phyloP scores from a whole-genome alignment of 2,888 invertebrate genomes.

The Andrena dorsata region DNA sequence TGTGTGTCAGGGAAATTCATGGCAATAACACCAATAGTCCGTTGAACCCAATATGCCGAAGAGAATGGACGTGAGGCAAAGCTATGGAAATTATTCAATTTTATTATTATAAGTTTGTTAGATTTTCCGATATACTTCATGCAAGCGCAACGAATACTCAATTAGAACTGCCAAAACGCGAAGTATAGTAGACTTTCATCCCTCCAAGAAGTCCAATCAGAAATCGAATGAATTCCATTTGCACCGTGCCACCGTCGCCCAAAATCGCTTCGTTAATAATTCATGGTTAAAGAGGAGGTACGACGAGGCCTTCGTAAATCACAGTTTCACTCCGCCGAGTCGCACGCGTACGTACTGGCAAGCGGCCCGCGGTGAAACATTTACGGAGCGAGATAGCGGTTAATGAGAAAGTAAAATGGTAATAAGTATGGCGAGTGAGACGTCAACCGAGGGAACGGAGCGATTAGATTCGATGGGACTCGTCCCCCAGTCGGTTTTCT shows the following conservation, averaged over 20 bases:
- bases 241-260: background rate
- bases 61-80: background rate
- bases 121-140: background rate
- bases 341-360: background rate
- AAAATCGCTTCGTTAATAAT: slow-evolving; percentile 15
- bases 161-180: no score
- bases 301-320: slow-evolving; percentile 11
- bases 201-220: background rate
- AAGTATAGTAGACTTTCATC: background rate
- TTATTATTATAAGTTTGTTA: background rate
- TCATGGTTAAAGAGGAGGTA: slow-evolving; percentile 13
- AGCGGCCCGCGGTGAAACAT: slow-evolving; percentile 21
- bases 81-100: background rate
- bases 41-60: background rate
- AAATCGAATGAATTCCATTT: slow-evolving; percentile 1
- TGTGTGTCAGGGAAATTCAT: slow-evolving; percentile 11
- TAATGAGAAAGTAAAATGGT: slow-evolving; percentile 27
- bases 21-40: background rate
- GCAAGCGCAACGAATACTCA: background rate
- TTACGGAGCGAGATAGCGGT: slow-evolving; percentile 12
- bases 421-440: slow-evolving; percentile 11
- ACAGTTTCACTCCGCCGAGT: background rate
- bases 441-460: slow-evolving; percentile 14
- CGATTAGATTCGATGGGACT: slow-evolving; percentile 27
- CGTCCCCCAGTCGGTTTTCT: slow-evolving; percentile 20